Evolutionary conservation across 2,797 vertebrate genomes (phyloP), one percentile per base, ranked within the genome.

Genomic region (Sebastes melanostomus): DNA sequence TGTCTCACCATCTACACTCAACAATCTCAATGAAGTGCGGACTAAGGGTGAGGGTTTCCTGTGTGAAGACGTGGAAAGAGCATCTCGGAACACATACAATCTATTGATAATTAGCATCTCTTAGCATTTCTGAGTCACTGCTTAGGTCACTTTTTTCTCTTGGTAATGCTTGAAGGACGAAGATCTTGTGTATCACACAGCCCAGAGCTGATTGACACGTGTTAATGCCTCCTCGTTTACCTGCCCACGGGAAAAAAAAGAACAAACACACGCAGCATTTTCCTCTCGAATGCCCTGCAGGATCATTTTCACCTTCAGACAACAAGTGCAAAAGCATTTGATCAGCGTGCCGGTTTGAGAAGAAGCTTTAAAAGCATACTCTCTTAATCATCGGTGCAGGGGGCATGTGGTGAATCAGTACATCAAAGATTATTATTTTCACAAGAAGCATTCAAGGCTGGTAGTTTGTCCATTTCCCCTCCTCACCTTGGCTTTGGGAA

Each of bases 261-360:
- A 27, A 66, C 27, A 29, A 18, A 67, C 36, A 38, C 22, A 5
- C 62, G 12, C 20, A 60, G 29, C 50, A 25, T 63, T 77, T 87
- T 36, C n/a, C 60, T 22, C 7, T 14, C 1, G 9, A 62, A 60
- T 34, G 29, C 50, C 68, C 67, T 5, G 13, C 46, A 27, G 75
- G 34, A 59, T 58, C 34, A 12, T 76, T 77, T 77, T 86, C 87
- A 72, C 82, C 82, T 69, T 54, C 58, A 67, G 46, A 75, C 83
- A 92, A 88, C 58, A 84, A 81, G 66, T 22, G 30, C 74, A 72
- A 80, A 38, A 75, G 58, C 62, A 81, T 91, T 85, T 81, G 75
- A 81, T 78, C 52, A 72, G 56, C n/a, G 30, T 58, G 22, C 70
- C 46, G 52, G n/a, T 74, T 71, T 27, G 22, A 80, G 59, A 59